Percentiles rank a stretch among this genome's conserved stretches.
These are phyloP conservation scores for Melitaea cinxia DNA, from an alignment of 1,140 invertebrate species.

Conservation along the genomic window DNA sequence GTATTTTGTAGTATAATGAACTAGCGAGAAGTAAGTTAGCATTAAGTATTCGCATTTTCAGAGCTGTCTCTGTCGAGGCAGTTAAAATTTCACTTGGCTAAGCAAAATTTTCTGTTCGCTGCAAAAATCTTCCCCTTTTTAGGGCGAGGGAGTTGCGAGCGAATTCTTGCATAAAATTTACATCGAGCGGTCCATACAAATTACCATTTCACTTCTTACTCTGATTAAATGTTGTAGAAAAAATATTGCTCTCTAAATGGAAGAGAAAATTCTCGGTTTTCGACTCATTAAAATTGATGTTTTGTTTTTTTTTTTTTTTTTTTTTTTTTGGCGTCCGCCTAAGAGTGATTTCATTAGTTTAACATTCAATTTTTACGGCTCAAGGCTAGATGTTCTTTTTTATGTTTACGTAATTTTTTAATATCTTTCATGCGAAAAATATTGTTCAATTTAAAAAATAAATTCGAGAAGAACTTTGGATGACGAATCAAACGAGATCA, in stretches of 20 bases:
- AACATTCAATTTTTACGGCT: constrained; percentile 52
- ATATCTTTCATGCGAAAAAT: constrained; percentile 47
- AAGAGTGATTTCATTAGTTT: constrained; percentile 59
- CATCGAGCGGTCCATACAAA: constrained; percentile 81
- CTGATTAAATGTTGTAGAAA: constrained; percentile 82
- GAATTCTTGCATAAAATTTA: constrained; percentile 81
- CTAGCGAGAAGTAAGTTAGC: constrained; percentile 78
- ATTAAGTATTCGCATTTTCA: constrained; percentile 78
- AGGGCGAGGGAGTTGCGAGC: constrained; percentile 66
- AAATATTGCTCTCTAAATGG: constrained; percentile 80
- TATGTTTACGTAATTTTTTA: constrained; percentile 49
- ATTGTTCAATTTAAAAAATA: constrained; percentile 11
- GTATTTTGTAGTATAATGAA: constrained; percentile 80
- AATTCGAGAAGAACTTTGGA: background rate
- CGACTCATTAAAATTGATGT: constrained; percentile 79
- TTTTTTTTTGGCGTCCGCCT: constrained; percentile 33
- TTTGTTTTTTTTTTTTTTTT: constrained; percentile 74
- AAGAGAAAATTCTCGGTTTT: constrained; percentile 78
- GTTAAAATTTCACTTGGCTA: constrained; percentile 81
- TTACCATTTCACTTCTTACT: constrained; percentile 80
- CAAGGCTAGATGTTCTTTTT: constrained; percentile 37
- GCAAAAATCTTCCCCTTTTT: constrained; percentile 79
- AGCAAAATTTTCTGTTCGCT: constrained; percentile 81
- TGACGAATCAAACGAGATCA: constrained; percentile 22
- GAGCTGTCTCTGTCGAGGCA: constrained; percentile 77